phyloP scores from a whole-genome alignment of 2,888 invertebrate genomes.

The Labia minor region DNA sequence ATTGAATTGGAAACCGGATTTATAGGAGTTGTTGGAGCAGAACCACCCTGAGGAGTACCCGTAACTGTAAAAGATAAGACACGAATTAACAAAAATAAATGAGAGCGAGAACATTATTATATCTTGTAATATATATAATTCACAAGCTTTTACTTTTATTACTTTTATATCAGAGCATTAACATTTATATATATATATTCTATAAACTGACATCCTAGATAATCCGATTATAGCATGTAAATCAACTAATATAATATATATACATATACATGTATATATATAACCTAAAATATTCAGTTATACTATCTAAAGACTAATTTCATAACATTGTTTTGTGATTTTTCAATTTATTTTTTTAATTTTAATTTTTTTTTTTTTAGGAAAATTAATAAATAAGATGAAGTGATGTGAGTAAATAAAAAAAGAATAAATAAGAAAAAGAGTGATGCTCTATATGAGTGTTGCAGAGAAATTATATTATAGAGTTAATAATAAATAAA shows the following conservation, averaged over 20 bases:
- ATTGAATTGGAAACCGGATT: constrained; percentile 28
- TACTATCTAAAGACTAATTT: neutral
- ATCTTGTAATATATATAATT: too few relatives aligned
- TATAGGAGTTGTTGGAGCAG: constrained; percentile 23
- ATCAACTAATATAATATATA: neutral
- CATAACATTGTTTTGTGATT: neutral
- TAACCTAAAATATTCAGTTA: neutral
- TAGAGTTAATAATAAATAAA: constrained; percentile 6
- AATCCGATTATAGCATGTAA: neutral
- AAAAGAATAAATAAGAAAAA: constrained; percentile 18
- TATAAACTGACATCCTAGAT: neutral
- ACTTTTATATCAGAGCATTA: too few relatives aligned
- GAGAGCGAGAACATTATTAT: neutral
- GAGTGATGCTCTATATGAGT: constrained; percentile 3
- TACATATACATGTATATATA: too few relatives aligned
- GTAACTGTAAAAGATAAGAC: constrained; percentile 23
- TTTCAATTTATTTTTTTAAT: neutral
- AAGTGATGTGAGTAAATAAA: neutral
- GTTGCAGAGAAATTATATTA: neutral
- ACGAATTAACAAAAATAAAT: neutral
- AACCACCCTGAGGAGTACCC: constrained; percentile 26
- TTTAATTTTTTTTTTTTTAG: neutral
- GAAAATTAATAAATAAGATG: neutral
- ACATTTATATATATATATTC: too few relatives aligned
- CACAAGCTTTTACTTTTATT: too few relatives aligned